Base-by-base conservation (phyloP, 2,113 vertebrate genomes). In the Coracopsis vasa region DNA sequence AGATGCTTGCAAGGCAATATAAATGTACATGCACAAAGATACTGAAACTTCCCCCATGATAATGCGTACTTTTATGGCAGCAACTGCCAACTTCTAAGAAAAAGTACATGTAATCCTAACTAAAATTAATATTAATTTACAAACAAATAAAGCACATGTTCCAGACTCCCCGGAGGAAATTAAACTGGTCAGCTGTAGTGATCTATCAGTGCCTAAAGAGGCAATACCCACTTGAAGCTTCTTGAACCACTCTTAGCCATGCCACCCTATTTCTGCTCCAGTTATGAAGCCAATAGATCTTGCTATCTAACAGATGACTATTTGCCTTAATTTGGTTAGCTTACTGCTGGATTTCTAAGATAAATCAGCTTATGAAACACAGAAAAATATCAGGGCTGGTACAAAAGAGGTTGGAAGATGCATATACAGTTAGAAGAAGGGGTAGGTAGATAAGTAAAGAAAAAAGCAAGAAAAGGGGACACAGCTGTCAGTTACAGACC, bases 21-120 rank as follows among this genome's bases (percentile, higher is more conserved):
- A 60, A 75, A 48, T 9, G 31, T 10, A 48, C 54, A n/a, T 2
- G 11, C 48, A 56, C 27, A 44, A 25, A 39, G 35, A 71, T 4
- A 37, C 13, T 53, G 48, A 64, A 47, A 20, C 35, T 45, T 53
- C 24, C 45, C 0, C 0, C 35, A 13, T 45, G 45, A 19, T 2
- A 61, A 61, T 77, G 31, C 0, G 0, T 33, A 44, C 18, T 33
- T 33, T 58, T 12, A 64, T 5, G 19, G 53, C 54, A 79, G 61
- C 47, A 82, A 56, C 4, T 64, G 42, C 11, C 71, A 64, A 1
- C 39, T 60, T 33, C 24, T 50, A 74, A 39, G 54, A 33, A 82
- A 60, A 83, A 70, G 42, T 27, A 53, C 10, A 28, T 17, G 29
- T 31, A 73, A 86, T 14, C 42, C 31, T 74, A 82, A 37, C 31